Conservation (phyloP, 2,113 vertebrate species). For the Tyrannus savana region DNA sequence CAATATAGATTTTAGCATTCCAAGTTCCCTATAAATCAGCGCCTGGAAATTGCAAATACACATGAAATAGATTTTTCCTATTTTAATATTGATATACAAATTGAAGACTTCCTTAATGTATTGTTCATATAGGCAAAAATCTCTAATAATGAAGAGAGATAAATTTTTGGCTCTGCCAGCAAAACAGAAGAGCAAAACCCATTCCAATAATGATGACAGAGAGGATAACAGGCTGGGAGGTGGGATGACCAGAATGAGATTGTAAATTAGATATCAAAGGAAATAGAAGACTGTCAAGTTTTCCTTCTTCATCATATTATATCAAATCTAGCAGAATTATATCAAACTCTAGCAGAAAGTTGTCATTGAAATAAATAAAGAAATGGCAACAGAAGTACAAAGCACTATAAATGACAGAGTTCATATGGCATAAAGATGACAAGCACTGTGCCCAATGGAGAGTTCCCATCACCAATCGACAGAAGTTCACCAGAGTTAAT, state of each 20-base stretch:
- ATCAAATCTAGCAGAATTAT: not conserved
- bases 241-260: not conserved
- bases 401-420: not conserved
- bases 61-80: not conserved
- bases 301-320: not conserved
- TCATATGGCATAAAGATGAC: not conserved
- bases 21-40: not conserved
- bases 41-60: not conserved
- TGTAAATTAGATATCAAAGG: not conserved
- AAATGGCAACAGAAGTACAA: not conserved
- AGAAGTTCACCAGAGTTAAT: not conserved
- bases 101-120: not conserved
- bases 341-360: not conserved
- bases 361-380: not conserved
- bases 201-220: not conserved
- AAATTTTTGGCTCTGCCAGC: not conserved
- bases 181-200: not conserved
- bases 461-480: not conserved
- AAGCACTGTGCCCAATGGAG: not conserved
- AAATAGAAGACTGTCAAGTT: not conserved
- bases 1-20: not conserved
- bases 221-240: not conserved
- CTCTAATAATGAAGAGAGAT: not conserved
- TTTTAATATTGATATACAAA: not conserved
- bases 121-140: not conserved